Percentiles rank a stretch among this genome's conserved stretches.
These are phyloP conservation scores for Synanthedon vespiformis DNA, from an alignment of 2,888 invertebrate species.

Conservation along the genomic window DNA sequence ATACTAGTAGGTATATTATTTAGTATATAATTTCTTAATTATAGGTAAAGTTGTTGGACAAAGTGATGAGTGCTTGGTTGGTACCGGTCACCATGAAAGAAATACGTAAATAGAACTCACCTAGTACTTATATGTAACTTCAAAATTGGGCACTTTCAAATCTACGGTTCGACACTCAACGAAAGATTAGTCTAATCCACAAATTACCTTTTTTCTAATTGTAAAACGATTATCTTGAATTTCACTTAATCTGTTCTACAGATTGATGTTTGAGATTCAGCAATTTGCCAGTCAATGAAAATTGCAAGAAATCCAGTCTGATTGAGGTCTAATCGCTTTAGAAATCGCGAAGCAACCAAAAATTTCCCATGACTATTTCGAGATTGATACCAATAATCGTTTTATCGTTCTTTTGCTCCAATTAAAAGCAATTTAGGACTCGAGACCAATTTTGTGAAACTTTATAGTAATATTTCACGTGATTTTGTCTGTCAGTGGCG, in stretches of 20 bases:
- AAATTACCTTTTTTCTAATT: no score
- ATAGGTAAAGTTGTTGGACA: no score
- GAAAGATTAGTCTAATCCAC: no score
- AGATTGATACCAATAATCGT: conserved; percentile 17
- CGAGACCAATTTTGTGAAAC: conserved; percentile 38
- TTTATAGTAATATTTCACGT: conserved; percentile 38
- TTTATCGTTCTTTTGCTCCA: conserved; percentile 38
- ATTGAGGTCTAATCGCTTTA: conserved; percentile 53
- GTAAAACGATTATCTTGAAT: neutral
- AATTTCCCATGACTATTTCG: conserved; percentile 61
- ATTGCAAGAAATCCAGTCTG: conserved; percentile 57
- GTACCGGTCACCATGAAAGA: no score
- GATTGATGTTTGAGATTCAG: conserved; percentile 46
- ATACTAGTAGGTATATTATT: no score
- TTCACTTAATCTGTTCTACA: conserved; percentile 3
- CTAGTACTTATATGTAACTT: no score
- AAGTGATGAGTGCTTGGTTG: no score
- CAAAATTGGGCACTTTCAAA: no score
- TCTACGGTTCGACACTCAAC: no score
- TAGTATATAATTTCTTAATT: no score
- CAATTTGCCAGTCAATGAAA: conserved; percentile 68
- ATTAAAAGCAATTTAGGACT: conserved; percentile 55
- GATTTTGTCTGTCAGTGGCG: conserved; percentile 38
- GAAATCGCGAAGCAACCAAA: conserved; percentile 26
- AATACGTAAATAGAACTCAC: no score